A percentile compares a stretch with the other conserved stretches of the same genome.
phyloP scores from a whole-genome alignment of 2,113 vertebrate species.

The Neomonachus schauinslandi region DNA sequence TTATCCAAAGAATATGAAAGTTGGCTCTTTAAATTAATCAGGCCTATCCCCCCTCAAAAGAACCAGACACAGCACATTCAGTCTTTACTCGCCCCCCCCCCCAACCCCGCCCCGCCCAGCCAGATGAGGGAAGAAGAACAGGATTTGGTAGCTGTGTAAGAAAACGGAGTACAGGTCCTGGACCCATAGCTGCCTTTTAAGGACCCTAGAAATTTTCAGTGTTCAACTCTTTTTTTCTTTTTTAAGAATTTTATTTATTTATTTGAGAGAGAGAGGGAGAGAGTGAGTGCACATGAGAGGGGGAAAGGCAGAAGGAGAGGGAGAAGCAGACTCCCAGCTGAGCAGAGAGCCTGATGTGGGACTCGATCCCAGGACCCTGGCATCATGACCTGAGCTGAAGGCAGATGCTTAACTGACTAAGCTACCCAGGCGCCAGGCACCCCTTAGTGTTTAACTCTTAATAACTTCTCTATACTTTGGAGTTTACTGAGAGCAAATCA shows the following conservation, averaged over 20 bases:
- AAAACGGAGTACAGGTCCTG: background rate
- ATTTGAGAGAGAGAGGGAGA: too few species aligned
- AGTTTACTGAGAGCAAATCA: background rate
- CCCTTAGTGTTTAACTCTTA: background rate
- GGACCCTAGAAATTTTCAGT: background rate
- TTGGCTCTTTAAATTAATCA: background rate
- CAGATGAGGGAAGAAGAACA: background rate
- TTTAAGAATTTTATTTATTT: background rate
- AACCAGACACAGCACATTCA: background rate
- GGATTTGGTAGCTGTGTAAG: background rate
- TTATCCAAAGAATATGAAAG: constrained; percentile 61
- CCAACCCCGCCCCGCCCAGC: too few species aligned
- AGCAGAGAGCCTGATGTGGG: background rate
- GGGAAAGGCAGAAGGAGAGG: too few species aligned
- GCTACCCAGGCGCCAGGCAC: background rate
- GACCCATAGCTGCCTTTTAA: background rate
- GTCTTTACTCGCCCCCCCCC: background rate
- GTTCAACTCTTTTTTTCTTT: background rate
- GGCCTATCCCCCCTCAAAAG: background rate
- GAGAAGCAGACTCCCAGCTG: background rate
- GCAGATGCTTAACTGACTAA: background rate
- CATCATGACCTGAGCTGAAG: background rate
- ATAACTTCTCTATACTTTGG: background rate
- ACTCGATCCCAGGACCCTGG: background rate
- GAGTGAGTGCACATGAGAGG: background rate